Conservation (phyloP, 1,140 invertebrate species). For the Harpegnathos saltator region DNA sequence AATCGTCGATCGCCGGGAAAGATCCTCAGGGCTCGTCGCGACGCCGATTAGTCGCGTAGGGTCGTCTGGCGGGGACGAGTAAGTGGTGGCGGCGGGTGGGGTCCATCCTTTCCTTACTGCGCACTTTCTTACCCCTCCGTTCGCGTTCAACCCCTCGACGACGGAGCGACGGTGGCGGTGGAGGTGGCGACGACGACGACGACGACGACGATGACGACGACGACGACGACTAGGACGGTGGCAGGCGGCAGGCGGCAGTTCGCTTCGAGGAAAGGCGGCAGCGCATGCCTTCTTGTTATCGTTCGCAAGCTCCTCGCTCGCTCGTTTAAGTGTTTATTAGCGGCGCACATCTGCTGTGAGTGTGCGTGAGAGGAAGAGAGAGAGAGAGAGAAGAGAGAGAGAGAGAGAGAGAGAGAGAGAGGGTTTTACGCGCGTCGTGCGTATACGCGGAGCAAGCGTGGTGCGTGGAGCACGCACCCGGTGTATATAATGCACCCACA, state of each 20-base stretch:
- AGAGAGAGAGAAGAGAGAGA: neutral
- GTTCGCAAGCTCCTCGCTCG: conserved; percentile 16
- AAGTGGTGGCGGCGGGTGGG: conserved; percentile 64
- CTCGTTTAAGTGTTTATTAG: conserved; percentile 49
- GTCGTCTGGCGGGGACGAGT: neutral
- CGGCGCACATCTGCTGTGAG: conserved; percentile 13
- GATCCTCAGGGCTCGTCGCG: no score
- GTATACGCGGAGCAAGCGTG: neutral
- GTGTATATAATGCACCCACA: conserved; percentile 25
- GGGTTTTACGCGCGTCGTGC: neutral
- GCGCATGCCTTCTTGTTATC: conserved; percentile 63
- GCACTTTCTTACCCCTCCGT: conserved; percentile 83
- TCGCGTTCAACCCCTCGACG: conserved; percentile 68
- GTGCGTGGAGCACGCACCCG: conserved; percentile 20
- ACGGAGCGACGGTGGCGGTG: conserved; percentile 29
- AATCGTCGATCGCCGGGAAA: no score
- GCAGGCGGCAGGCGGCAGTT: conserved; percentile 74
- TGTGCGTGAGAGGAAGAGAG: no score
- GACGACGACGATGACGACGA: neutral
- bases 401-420: neutral
- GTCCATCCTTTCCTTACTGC: conserved; percentile 80
- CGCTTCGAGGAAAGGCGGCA: conserved; percentile 74
- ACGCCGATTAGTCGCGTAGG: no score
- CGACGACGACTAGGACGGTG: conserved; percentile 18
- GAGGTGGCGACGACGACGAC: neutral